Base-by-base conservation (phyloP, 2,113 vertebrate genomes). In the Pterocles gutturalis region DNA sequence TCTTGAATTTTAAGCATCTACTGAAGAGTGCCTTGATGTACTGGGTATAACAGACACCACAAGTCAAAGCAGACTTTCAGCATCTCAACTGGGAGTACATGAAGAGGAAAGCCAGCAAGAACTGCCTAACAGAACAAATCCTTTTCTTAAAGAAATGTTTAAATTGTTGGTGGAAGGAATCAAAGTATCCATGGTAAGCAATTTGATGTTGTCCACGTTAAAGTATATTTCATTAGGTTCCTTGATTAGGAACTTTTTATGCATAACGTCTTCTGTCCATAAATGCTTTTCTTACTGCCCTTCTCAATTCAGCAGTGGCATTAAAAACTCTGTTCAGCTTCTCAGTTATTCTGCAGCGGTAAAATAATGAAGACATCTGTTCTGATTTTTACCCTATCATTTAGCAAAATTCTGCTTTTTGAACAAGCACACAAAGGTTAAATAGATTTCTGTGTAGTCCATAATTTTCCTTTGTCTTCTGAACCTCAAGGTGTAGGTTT, bases 101-200 rank as follows among this genome's bases (percentile, higher is more conserved):
- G 99, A 99, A 38, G 99, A 99, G 43, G 96, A 98, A 53, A 96
- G 94, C 86, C 97, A 97, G 33, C 87, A 97, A 48, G 98, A 99
- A 7, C 96, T 98, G 4, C 97, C 96, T 38, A 98, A 90, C 36
- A 97, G 96, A 97, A 98, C 97, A 96, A 99, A 98, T 93, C 98
- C 98, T 95, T 99, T 99, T 97, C 98, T 99, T 95, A 99, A 99
- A 96, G 99, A 99, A 96, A 98, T 99, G 93, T 97, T 99, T 51
- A 98, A 97, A 53, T 98, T 99, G 75, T 98, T 99, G 98, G 97
- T 99, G 96, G 99, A 99, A 67, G 99, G 99, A 77, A 98, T 99
- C 93, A 99, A 98, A 97, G 97, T 99, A 62, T 98, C 98, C 70
- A 73, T 98, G 98, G 99, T 99, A 97, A 99, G 99, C 98, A 97